phyloP scores from a whole-genome alignment of 1,140 invertebrate species.

The Leucophenga varia region DNA sequence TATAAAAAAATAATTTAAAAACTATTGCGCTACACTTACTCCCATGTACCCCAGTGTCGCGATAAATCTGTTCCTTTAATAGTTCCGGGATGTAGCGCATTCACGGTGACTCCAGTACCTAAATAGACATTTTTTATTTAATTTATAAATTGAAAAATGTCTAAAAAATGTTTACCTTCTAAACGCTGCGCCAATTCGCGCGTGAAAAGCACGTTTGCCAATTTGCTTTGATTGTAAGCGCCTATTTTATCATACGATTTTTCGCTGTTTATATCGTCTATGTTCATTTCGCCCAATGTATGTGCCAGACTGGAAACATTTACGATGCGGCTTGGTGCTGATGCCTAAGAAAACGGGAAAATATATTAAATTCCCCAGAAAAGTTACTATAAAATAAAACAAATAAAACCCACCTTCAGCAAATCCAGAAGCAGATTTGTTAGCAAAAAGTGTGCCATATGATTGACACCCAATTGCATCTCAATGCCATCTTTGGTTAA shows the following conservation, averaged over 20 bases:
- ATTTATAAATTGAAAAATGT: no score
- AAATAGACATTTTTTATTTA: no score
- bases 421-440: conserved; percentile 79
- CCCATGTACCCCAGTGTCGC: conserved; percentile 69
- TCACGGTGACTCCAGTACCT: conserved; percentile 75
- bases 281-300: conserved; percentile 67
- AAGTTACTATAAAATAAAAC: no score
- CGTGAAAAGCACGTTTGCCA: conserved; percentile 81
- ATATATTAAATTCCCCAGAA: no score
- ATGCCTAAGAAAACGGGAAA: no score
- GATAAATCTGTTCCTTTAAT: conserved; percentile 76
- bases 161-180: conserved; percentile 58
- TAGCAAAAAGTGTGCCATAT: conserved; percentile 79
- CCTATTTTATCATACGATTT: conserved; percentile 64
- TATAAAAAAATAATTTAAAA: background rate
- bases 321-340: conserved; percentile 71
- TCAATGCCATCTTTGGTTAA: conserved; percentile 82
- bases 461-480: conserved; percentile 81
- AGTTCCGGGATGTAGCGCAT: conserved; percentile 83
- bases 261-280: conserved; percentile 71
- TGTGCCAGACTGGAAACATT: conserved; percentile 75
- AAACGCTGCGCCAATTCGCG: conserved; percentile 71
- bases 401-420: no score
- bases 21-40: background rate
- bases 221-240: conserved; percentile 82